Percentiles rank a stretch among this genome's conserved stretches.
Conservation (phyloP, 2,888 invertebrate genomes). For the Megaustenia siamemsis region DNA sequence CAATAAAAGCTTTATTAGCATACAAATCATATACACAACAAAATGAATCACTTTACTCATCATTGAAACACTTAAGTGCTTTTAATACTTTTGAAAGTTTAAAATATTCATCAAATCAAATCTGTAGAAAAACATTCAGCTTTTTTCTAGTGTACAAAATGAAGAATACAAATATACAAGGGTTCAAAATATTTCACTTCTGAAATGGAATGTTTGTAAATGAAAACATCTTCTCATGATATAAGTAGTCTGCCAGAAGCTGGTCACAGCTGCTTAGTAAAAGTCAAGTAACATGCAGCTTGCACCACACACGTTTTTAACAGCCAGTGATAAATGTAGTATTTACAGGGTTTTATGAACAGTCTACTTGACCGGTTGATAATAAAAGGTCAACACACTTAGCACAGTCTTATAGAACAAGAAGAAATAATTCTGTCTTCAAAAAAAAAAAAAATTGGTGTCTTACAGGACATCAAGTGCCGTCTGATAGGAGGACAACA, state of each 20-base stretch:
- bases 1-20: background rate
- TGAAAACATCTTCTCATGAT: background rate
- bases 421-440: too few relatives aligned
- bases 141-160: background rate
- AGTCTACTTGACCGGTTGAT: background rate
- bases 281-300: background rate
- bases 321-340: background rate
- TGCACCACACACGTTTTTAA: background rate
- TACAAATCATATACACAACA: background rate
- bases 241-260: background rate
- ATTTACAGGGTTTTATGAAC: background rate
- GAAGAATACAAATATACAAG: background rate
- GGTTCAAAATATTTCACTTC: background rate
- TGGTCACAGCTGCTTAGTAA: background rate
- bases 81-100: background rate
- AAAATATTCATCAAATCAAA: background rate
- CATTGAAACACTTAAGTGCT: background rate
- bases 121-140: background rate
- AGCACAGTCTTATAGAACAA: too few relatives aligned
- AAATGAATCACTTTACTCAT: background rate
- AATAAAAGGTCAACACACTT: too few relatives aligned
- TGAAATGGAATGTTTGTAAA: slow-evolving; percentile 6
- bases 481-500: too few relatives aligned
- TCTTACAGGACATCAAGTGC: too few relatives aligned
- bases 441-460: too few relatives aligned